Evolutionary conservation across 1,140 invertebrate species (phyloP), one percentile per base, ranked within the genome.

Genomic region (Trichonephila clavata): DNA sequence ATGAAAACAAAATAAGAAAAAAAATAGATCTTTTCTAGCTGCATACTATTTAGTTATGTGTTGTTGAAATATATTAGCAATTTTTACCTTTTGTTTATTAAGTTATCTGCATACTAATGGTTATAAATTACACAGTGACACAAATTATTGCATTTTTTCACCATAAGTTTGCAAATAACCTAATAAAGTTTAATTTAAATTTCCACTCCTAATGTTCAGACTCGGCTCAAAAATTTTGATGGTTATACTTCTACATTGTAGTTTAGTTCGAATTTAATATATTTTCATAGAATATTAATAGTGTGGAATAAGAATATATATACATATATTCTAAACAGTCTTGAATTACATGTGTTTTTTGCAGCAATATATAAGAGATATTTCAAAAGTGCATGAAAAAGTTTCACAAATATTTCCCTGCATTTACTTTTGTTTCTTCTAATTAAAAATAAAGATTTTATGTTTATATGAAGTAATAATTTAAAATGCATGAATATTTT

Each of bases 181-280:
- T 90, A 90, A 90, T 90, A 80, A 60, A n/a, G 7, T 20, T 80
- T 57, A 18, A 65, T 43, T 90, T 80, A 24, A 65, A 43, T 77
- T 77, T 27, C 59, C 57, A 57, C 57, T 27, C 18, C 60, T 84
- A 24, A 21, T 63, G 21, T 92, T n/a, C 32, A 43, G 18, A 89
- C 87, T 89, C 84, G 77, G 90, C 90, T 92, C 90, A 92, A 92
- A 83, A 83, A n/a, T 83, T 83, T 83, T 84, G 68, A 63, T 65
- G 57, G 68, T 83, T 50, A 84, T 83, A 61, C 68, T 92, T 80
- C 80, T 92, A 90, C 43, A 39, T 77, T 83, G 90, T 92, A 92
- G 90, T 84, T 92, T 92, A 92, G 90, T 92, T 92, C 50, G 60
- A 84, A 43, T 68, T 88, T 68, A 88, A 88, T 68, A 60, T 88